Evolutionary conservation across 2,888 invertebrate species (phyloP).

Genomic region (Pseudanteris insignis): DNA sequence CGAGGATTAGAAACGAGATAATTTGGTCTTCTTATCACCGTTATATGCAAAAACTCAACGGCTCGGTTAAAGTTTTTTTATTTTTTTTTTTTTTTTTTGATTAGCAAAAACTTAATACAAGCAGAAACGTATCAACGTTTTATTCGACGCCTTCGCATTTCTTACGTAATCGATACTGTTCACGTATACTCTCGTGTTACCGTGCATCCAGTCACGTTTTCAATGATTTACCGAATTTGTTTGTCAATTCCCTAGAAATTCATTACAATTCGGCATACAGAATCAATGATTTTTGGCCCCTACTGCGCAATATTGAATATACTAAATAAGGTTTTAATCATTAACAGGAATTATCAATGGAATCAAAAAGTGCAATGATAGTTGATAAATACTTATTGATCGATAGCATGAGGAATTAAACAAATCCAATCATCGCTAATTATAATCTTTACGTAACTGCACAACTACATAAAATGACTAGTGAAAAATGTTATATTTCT

Average conservation of each 20-base stretch:
- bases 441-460: slow-evolving; percentile 16
- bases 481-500: slow-evolving; percentile 11
- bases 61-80: too few species aligned
- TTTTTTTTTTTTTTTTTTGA: too few species aligned
- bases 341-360: too few species aligned
- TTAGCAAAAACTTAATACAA: slow-evolving; percentile 19
- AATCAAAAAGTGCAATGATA: slow-evolving; percentile 5
- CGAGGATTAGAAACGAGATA: too few species aligned
- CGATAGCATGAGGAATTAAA: background rate
- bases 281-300: background rate
- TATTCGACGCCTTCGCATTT: background rate
- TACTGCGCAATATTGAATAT: slow-evolving; percentile 4
- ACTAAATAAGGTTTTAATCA: too few species aligned
- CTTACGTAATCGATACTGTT: too few species aligned
- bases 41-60: too few species aligned
- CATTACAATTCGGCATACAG: background rate
- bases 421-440: slow-evolving; percentile 14
- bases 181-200: too few species aligned
- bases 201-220: too few species aligned
- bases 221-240: too few species aligned
- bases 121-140: slow-evolving; percentile 5
- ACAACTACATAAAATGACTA: slow-evolving; percentile 39
- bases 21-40: too few species aligned
- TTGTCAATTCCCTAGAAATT: too few species aligned
- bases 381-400: background rate